A percentile compares a stretch with the other conserved stretches of the same genome.
Evolutionary conservation across 2,797 vertebrate genomes (phyloP).

Genomic region (Chloroceryle amazona): DNA sequence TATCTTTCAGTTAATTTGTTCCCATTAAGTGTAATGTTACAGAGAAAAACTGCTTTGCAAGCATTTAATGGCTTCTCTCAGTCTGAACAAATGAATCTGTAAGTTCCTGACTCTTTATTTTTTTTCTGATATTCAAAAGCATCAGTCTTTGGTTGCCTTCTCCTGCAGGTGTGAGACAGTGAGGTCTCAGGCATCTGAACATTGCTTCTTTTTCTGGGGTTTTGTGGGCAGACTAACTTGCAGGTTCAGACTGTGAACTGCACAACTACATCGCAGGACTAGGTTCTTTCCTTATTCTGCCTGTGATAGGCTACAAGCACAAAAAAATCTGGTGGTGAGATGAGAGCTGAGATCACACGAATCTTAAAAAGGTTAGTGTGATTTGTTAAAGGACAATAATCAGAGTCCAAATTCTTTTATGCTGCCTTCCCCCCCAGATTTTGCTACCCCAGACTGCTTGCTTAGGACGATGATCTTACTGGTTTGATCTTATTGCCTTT

Average conservation of each 20-base stretch:
- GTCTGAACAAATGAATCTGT: slow-evolving; percentile 12
- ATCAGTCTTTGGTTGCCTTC: neutral
- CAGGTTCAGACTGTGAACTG: neutral
- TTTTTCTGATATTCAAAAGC: neutral
- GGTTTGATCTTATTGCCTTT: neutral
- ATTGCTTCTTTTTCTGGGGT: neutral
- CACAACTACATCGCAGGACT: neutral
- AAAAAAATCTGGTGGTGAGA: neutral
- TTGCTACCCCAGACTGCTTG: neutral
- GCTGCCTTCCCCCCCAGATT: neutral
- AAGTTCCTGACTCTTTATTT: slow-evolving; percentile 27
- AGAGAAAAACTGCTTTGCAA: slow-evolving; percentile 40
- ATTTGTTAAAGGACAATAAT: neutral
- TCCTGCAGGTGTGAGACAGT: neutral
- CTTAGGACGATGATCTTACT: neutral
- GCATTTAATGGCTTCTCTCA: slow-evolving; percentile 40
- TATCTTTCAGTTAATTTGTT: slow-evolving; percentile 41
- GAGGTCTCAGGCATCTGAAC: neutral
- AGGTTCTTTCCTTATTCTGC: neutral
- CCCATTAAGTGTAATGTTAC: slow-evolving; percentile 52
- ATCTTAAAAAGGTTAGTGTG: neutral
- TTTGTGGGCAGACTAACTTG: neutral
- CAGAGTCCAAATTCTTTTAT: neutral
- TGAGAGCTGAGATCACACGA: neutral
- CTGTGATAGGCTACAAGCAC: neutral